phyloP scores from a whole-genome alignment of 2,113 vertebrate genomes.

The Oryzias javanicus region DNA sequence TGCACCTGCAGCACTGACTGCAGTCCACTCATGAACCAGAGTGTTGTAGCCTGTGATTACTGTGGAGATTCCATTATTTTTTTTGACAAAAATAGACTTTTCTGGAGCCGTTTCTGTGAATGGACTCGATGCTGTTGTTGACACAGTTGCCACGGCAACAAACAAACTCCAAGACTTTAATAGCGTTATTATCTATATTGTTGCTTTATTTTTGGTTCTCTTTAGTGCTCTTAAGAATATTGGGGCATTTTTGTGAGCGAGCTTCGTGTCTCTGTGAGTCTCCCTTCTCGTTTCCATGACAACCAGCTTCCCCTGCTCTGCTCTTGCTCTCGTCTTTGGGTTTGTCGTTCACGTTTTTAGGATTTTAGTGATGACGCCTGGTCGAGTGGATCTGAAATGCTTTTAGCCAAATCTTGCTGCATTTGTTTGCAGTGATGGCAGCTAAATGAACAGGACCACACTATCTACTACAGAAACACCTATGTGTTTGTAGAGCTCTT shows the following conservation, averaged over 20 bases:
- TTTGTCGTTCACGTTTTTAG: not conserved
- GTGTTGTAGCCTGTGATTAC: not conserved
- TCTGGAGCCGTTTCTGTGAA: not conserved
- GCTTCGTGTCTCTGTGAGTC: not conserved
- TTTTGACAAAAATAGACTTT: not conserved
- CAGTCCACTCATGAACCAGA: not conserved
- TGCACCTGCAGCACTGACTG: not conserved
- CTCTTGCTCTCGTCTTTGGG: not conserved
- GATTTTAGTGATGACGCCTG: not conserved
- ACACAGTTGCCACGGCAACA: not conserved
- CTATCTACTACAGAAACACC: too few relatives aligned
- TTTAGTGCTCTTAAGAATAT: not conserved
- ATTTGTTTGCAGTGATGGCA: too few relatives aligned
- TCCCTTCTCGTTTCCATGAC: not conserved
- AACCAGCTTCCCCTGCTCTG: not conserved
- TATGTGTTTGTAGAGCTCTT: too few relatives aligned
- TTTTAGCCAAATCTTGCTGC: not conserved
- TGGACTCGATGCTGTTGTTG: not conserved
- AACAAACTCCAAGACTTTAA: not conserved
- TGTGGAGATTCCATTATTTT: not conserved
- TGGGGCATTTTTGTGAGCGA: not conserved
- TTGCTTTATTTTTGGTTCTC: slow-evolving; percentile 7
- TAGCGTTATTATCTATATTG: slow-evolving; percentile 4
- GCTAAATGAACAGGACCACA: too few relatives aligned
- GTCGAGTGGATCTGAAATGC: not conserved